phyloP scores from a whole-genome alignment of 2,888 invertebrate genomes.

The Philereme vetulata region DNA sequence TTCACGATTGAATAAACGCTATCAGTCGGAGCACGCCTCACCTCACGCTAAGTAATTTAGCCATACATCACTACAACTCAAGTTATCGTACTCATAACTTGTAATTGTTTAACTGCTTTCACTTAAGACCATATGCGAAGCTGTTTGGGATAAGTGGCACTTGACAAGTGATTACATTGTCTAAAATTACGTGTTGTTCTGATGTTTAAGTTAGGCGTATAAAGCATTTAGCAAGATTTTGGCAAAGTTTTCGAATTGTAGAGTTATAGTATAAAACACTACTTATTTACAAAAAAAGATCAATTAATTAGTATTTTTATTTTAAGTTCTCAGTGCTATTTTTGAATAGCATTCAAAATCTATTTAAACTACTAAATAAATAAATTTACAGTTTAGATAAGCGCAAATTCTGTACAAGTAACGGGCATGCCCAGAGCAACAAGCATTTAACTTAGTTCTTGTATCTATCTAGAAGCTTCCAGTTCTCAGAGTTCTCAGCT shows the following conservation, averaged over 20 bases:
- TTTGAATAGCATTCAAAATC: too few species aligned
- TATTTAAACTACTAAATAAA: background rate
- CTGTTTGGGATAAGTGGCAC: conserved; percentile 16
- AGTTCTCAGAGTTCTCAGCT: conserved; percentile 14
- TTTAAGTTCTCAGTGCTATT: too few species aligned
- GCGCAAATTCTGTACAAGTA: background rate
- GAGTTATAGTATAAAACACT: too few species aligned
- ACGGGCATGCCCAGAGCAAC: background rate
- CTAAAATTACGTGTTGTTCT: conserved; percentile 2
- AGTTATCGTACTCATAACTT: conserved; percentile 27
- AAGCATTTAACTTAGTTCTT: background rate
- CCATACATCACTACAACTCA: conserved; percentile 26
- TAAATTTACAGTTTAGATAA: background rate
- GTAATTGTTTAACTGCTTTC: conserved; percentile 35
- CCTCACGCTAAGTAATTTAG: conserved; percentile 18
- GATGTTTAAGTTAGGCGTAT: too few species aligned
- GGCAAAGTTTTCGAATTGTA: too few species aligned
- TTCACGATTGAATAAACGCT: conserved; percentile 6
- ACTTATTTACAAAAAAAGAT: too few species aligned
- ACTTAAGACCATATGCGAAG: conserved; percentile 23
- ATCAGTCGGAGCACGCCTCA: conserved; percentile 4
- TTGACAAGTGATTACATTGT: conserved; percentile 30
- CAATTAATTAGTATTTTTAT: too few species aligned
- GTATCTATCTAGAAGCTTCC: background rate
- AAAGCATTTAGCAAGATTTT: too few species aligned